Evolutionary conservation across 2,113 vertebrate species (phyloP).

Genomic region (Ptychochromis oligacanthus): DNA sequence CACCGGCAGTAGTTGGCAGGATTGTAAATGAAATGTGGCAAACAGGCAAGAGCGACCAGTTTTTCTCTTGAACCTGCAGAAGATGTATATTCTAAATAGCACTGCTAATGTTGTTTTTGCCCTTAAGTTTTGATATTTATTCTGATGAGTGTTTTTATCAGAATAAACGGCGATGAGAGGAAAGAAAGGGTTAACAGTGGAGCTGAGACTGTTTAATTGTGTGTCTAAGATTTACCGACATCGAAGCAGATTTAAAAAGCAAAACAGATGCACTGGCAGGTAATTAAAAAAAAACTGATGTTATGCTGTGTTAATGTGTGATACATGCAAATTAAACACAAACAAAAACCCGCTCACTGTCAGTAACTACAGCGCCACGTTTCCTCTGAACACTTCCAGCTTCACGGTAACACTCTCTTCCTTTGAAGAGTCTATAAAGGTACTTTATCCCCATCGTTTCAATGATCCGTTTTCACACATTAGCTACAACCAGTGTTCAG

Average conservation of each 20-base stretch:
- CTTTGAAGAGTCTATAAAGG: not conserved
- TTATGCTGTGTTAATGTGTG: not conserved
- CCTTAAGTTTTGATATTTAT: not conserved
- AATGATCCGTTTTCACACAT: too few species aligned
- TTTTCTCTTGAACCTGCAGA: not conserved
- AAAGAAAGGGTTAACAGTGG: not conserved
- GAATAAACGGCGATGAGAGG: not conserved
- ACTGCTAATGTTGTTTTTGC: not conserved
- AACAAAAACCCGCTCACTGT: not conserved
- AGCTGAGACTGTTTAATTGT: not conserved
- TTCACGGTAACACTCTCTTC: not conserved
- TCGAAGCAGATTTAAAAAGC: not conserved
- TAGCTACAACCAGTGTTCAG: too few species aligned
- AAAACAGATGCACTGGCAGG: not conserved
- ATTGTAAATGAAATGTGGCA: conserved; percentile 6
- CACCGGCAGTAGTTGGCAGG: not conserved
- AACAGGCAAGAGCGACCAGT: not conserved
- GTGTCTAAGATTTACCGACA: not conserved
- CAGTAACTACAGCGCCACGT: not conserved
- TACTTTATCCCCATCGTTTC: not conserved
- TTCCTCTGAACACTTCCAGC: not conserved
- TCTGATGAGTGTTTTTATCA: not conserved
- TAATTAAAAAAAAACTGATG: not conserved
- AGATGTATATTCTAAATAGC: not conserved
- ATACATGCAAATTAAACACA: not conserved